Conservation (phyloP, 2,113 vertebrate species). For the Petrocephalus microphthalmus region DNA sequence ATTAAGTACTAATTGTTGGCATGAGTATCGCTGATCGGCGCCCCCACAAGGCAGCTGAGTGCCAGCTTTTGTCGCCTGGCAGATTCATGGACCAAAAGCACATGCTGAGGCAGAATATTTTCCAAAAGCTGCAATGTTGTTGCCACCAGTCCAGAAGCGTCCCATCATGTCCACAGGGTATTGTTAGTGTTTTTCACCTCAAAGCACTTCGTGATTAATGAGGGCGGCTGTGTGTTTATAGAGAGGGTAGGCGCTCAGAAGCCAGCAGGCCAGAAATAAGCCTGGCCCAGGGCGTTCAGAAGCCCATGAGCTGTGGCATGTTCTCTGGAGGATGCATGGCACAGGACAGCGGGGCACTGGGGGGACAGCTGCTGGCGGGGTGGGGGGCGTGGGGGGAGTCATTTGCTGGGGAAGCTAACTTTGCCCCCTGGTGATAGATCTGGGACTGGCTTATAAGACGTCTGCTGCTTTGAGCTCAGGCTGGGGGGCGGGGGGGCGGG, state of each 20-base stretch:
- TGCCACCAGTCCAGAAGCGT: conserved; percentile 58
- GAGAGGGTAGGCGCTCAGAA: conserved; percentile 18
- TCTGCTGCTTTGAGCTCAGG: neutral
- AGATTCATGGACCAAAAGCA: conserved; percentile 47
- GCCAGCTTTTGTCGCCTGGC: conserved; percentile 63
- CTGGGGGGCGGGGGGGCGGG: neutral
- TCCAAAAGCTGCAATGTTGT: conserved; percentile 60
- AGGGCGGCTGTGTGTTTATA: neutral
- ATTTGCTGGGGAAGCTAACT: conserved; percentile 62
- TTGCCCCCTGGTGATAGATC: conserved; percentile 58
- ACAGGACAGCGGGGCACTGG: neutral
- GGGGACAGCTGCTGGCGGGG: conserved; percentile 27
- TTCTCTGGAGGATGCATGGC: neutral
- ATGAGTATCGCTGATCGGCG: conserved; percentile 50
- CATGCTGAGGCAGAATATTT: conserved; percentile 55
- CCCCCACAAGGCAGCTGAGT: conserved; percentile 53
- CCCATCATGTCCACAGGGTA: conserved; percentile 48
- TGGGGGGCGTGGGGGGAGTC: conserved; percentile 47
- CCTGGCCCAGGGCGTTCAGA: conserved; percentile 41
- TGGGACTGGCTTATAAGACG: neutral
- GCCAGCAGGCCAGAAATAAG: conserved; percentile 58
- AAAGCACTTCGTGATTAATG: conserved; percentile 66
- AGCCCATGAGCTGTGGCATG: neutral
- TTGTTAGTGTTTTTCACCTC: conserved; percentile 57
- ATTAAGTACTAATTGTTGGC: conserved; percentile 70